phyloP scores from a whole-genome alignment of 2,888 invertebrate species.

The Orthonevra nobilis region DNA sequence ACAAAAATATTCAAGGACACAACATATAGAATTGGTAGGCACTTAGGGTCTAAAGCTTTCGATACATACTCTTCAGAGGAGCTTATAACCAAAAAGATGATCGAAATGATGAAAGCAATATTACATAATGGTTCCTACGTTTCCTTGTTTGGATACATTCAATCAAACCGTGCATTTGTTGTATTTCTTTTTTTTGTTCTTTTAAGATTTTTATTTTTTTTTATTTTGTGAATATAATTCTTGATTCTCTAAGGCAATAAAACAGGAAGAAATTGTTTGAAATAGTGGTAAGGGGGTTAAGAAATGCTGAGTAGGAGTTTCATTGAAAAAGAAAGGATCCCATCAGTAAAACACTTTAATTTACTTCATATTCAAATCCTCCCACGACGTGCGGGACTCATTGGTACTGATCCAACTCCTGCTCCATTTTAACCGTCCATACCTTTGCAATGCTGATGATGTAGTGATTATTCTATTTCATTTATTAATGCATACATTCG shows the following conservation, averaged over 20 bases:
- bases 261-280: background rate
- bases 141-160: slow-evolving; percentile 19
- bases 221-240: slow-evolving; percentile 6
- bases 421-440: slow-evolving; percentile 22
- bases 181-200: slow-evolving; percentile 14
- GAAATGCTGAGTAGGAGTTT: background rate
- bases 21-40: too few relatives aligned
- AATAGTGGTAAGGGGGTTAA: background rate
- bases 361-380: slow-evolving; percentile 21
- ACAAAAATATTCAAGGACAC: too few relatives aligned
- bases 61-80: slow-evolving; percentile 7
- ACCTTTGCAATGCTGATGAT: slow-evolving; percentile 28
- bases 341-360: slow-evolving; percentile 2
- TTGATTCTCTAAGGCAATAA: slow-evolving; percentile 15
- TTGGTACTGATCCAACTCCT: background rate
- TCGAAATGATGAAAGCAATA: slow-evolving; percentile 18
- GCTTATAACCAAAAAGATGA: slow-evolving; percentile 2
- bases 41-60: slow-evolving; percentile 8
- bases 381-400: background rate
- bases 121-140: too few relatives aligned
- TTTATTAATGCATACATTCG: slow-evolving; percentile 36
- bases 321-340: background rate
- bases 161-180: slow-evolving; percentile 35
- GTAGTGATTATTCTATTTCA: slow-evolving; percentile 35
- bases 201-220: slow-evolving; percentile 2